Base-by-base conservation (phyloP, 1,140 invertebrate genomes). In the Teleogryllus occipitalis region DNA sequence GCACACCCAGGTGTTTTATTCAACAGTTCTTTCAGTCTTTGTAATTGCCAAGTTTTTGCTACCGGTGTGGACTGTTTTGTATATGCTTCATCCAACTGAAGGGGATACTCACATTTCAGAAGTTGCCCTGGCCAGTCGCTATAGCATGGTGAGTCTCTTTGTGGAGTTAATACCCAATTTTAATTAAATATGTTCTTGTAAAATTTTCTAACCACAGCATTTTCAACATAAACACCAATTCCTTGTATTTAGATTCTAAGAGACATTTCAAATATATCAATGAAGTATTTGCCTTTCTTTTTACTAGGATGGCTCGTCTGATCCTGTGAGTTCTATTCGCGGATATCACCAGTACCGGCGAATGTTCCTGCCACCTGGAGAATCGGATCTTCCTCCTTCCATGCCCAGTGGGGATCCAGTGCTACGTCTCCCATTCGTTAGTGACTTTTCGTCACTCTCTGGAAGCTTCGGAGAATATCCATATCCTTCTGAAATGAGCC, bases 11-110 rank as follows among this genome's bases (percentile, higher is more conserved):
- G 80, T 87, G 48, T 84, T 89, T 48, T 89, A 89, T 81, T 88
- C 88, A 21, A 84, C 87, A 12, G 82, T 88, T 10, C 86, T 87
- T 80, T 83, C 85, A 46, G 80, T 85, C 18, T 85, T 89, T 77
- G 86, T 87, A 82, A 83, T 89, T 48, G 79, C 87, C 10, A 89
- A 89, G 84, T 87, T 87, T 80, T 84, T 88, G 39, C 80, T 88
- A 75, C 89, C 89, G 75, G 88, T 87, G 78, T 89, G 88, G 88
- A 86, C 86, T 78, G 85, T 89, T 83, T 83, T 90, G 78, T 86
- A 85, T 81, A 86, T 89, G 72, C 88, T 89, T 83, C 87, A 88
- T 81, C 88, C 89, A 39, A 82, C 78, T 49, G 81, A 84, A 81
- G 83, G 84, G 8, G 84, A 84, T 79, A 84, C 83, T 74, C 80